Conservation (phyloP, 2,113 vertebrate species). For the Nansenia antarctica region DNA sequence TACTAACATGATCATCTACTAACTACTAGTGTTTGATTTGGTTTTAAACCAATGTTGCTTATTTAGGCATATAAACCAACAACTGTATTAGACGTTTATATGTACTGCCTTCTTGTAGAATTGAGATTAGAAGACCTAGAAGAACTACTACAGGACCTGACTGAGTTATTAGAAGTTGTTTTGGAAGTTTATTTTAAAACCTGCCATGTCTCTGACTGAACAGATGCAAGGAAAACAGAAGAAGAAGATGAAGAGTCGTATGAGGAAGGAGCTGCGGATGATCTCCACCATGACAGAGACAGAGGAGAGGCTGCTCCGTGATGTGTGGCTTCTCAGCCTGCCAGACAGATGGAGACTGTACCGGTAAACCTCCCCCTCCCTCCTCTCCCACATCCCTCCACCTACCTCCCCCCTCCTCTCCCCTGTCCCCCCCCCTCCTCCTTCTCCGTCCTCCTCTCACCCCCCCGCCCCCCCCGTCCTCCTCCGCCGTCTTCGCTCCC, state of each 20-base stretch:
- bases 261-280: constrained; percentile 77
- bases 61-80: too few relatives aligned
- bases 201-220: constrained; percentile 1
- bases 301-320: constrained; percentile 64
- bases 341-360: constrained; percentile 88
- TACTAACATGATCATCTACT: background rate
- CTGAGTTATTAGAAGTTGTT: background rate
- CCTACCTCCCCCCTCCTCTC: too few relatives aligned
- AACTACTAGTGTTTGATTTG: too few relatives aligned
- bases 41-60: too few relatives aligned
- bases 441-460: background rate
- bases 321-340: constrained; percentile 82
- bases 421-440: too few relatives aligned
- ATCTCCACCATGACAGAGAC: constrained; percentile 74
- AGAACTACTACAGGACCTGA: too few relatives aligned
- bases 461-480: too few relatives aligned
- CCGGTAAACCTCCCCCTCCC: constrained; percentile 72
- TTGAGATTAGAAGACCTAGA: too few relatives aligned
- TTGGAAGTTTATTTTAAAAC: background rate
- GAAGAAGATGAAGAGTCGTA: constrained; percentile 79
- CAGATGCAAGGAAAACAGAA: constrained; percentile 78
- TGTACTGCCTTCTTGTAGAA: too few relatives aligned
- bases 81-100: too few relatives aligned
- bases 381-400: too few relatives aligned
- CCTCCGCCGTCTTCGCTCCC: too few relatives aligned